phyloP scores from a whole-genome alignment of 2,888 invertebrate genomes.

The Drosophila pegasa region DNA sequence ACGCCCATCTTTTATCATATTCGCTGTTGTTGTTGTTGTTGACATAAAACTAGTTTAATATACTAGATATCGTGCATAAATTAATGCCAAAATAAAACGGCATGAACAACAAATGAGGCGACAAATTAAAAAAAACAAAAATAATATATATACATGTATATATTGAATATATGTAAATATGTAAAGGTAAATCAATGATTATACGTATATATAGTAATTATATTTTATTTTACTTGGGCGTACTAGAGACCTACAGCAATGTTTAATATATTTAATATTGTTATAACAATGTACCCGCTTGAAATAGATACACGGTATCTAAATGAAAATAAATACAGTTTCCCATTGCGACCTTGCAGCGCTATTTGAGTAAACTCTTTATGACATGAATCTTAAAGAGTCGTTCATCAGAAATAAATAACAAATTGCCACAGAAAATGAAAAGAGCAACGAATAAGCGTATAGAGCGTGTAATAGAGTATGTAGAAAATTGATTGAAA shows the following conservation, averaged over 20 bases:
- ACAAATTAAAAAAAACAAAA: constrained; percentile 41
- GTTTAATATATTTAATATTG: no score
- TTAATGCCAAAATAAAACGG: constrained; percentile 53
- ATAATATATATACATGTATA: background rate
- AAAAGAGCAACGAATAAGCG: constrained; percentile 50
- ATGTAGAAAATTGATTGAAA: constrained; percentile 5
- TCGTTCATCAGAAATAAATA: constrained; percentile 7
- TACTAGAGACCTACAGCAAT: no score
- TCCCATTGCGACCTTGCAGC: constrained; percentile 59
- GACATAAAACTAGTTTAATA: constrained; percentile 39
- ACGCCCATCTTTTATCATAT: constrained; percentile 63
- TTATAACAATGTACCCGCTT: background rate
- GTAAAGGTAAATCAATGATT: no score
- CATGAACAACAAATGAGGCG: constrained; percentile 56
- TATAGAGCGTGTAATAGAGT: constrained; percentile 17
- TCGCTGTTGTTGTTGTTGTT: constrained; percentile 36
- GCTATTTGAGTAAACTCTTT: constrained; percentile 27
- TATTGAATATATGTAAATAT: no score
- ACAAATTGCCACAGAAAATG: background rate
- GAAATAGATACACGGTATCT: background rate
- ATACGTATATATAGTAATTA: no score
- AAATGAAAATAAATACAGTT: constrained; percentile 25
- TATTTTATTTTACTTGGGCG: no score
- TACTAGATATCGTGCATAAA: constrained; percentile 58
- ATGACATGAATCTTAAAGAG: constrained; percentile 22